Conservation (phyloP, 2,888 invertebrate genomes). For the Rhagium mordax region DNA sequence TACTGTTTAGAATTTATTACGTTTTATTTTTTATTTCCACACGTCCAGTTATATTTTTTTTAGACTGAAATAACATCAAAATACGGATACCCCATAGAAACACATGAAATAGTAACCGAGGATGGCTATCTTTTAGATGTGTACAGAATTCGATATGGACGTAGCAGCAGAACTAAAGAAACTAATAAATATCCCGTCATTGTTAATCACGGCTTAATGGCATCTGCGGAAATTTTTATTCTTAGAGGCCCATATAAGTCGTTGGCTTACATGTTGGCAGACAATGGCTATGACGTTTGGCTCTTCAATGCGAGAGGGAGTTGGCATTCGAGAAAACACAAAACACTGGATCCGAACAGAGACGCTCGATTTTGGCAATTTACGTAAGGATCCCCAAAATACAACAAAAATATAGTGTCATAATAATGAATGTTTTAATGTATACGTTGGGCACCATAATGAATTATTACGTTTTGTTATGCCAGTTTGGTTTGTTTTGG, state of each 20-base stretch:
- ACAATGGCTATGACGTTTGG: constrained; percentile 85
- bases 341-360: constrained; percentile 67
- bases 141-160: constrained; percentile 79
- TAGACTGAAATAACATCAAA: constrained; percentile 70
- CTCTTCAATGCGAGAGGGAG: constrained; percentile 87
- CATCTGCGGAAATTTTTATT: constrained; percentile 83
- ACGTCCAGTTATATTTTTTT: constrained; percentile 52
- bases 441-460: no score
- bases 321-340: constrained; percentile 76
- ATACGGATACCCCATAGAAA: constrained; percentile 77
- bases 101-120: constrained; percentile 76
- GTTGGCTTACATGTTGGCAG: constrained; percentile 75
- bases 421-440: no score
- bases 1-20: no score
- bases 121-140: constrained; percentile 85
- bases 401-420: no score
- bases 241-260: constrained; percentile 79
- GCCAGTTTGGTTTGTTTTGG: no score
- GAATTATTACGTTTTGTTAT: no score
- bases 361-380: constrained; percentile 55
- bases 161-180: constrained; percentile 68
- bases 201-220: constrained; percentile 74
- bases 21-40: background rate
- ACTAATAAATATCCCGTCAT: constrained; percentile 65
- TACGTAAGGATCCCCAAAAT: constrained; percentile 35